Conservation (phyloP, 2,888 invertebrate species). For the Perithous albicinctus region DNA sequence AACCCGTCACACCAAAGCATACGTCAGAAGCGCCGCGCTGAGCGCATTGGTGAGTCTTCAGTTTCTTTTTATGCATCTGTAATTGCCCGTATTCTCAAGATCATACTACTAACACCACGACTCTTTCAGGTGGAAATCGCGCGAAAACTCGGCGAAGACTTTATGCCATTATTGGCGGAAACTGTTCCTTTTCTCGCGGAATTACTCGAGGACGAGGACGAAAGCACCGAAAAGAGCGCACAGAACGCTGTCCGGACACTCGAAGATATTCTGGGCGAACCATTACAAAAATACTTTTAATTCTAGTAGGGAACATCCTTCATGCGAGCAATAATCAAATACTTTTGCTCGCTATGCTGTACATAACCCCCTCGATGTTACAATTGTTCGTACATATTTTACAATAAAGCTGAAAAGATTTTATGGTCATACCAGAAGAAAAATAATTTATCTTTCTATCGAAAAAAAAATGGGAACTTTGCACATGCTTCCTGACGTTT, state of each 20-base stretch:
- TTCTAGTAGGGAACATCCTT: background rate
- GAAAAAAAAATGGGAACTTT: background rate
- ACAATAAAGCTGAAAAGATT: conserved; percentile 21
- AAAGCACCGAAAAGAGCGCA: conserved; percentile 92
- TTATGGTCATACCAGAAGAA: background rate
- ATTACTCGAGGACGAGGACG: conserved; percentile 95
- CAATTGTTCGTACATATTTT: background rate
- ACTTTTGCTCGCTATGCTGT: background rate
- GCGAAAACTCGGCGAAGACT: conserved; percentile 94
- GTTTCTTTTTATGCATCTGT: background rate
- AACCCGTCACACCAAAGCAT: conserved; percentile 91
- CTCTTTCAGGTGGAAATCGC: conserved; percentile 89
- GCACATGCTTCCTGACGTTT: background rate
- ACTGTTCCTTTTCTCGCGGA: conserved; percentile 98
- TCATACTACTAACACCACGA: background rate
- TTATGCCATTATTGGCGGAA: conserved; percentile 95
- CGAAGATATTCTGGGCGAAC: conserved; percentile 95
- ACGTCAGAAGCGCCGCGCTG: conserved; percentile 86
- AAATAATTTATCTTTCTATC: background rate
- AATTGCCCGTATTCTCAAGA: background rate
- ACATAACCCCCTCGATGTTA: conserved; percentile 2
- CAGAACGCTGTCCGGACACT: conserved; percentile 93
- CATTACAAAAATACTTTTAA: conserved; percentile 95
- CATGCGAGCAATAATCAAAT: background rate
- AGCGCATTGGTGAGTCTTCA: conserved; percentile 76